phyloP scores from a whole-genome alignment of 1,140 invertebrate genomes.

The Diprion similis region DNA sequence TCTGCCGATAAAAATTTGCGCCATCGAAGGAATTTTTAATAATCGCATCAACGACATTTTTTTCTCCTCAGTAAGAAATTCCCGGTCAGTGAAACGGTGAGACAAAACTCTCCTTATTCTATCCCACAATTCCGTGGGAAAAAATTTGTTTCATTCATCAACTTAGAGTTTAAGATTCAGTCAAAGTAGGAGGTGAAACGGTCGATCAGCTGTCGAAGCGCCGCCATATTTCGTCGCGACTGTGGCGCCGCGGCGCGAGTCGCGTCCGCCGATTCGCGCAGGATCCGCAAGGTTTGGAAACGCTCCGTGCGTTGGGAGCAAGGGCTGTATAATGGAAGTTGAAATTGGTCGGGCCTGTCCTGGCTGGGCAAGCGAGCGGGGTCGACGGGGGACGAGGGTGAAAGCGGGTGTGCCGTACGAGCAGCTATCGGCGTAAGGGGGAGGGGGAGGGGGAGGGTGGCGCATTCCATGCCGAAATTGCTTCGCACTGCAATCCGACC shows the following conservation, averaged over 20 bases:
- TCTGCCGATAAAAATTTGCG: no score
- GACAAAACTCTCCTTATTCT: no score
- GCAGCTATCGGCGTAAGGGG: conserved; percentile 41
- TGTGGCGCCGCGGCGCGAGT: no score
- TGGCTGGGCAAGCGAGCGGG: conserved; percentile 49
- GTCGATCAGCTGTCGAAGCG: background rate
- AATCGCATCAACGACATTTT: no score
- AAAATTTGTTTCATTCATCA: no score
- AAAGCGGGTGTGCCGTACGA: conserved; percentile 25
- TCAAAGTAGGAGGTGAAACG: no score
- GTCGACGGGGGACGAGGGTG: conserved; percentile 39
- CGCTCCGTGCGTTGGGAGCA: conserved; percentile 43
- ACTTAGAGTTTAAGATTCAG: no score
- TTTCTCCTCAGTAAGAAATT: no score
- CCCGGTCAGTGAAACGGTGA: no score
- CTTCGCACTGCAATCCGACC: conserved; percentile 50
- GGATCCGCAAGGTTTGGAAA: conserved; percentile 39
- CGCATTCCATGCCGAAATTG: conserved; percentile 60
- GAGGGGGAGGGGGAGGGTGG: conserved; percentile 40
- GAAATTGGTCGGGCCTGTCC: conserved; percentile 62
- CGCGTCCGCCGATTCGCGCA: no score
- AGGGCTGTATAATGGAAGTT: conserved; percentile 60
- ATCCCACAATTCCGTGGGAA: no score
- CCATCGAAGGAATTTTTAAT: no score
- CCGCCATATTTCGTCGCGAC: background rate